These are phyloP conservation scores for Panopea generosa DNA, from an alignment of 2,888 invertebrate genomes.

Conservation along the genomic window DNA sequence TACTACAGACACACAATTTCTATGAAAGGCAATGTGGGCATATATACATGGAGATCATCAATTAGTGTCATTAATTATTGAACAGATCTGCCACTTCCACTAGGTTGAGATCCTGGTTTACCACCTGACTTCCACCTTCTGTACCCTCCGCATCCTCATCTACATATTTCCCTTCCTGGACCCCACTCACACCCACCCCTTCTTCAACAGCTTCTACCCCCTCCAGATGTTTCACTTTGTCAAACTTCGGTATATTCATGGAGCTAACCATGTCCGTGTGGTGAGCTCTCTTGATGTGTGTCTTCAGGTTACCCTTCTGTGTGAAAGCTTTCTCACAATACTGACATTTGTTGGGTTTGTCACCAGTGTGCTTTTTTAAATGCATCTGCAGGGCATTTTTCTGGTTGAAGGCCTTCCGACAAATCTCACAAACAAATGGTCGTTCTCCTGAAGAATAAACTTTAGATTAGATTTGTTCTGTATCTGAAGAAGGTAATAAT, in stretches of 20 bases:
- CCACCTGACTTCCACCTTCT: constrained; percentile 26
- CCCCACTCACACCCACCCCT: constrained; percentile 6
- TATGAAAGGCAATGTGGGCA: too few relatives aligned
- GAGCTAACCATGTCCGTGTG: constrained; percentile 80
- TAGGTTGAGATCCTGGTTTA: constrained; percentile 46
- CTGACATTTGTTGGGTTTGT: constrained; percentile 82
- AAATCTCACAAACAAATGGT: constrained; percentile 82
- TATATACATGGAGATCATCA: too few relatives aligned
- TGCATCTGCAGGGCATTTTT: constrained; percentile 84
- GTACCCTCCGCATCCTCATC: constrained; percentile 14
- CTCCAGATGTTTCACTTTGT: neutral
- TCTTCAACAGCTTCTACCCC: neutral
- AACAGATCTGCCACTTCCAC: constrained; percentile 55
- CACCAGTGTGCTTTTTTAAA: constrained; percentile 83
- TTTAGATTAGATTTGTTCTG: neutral
- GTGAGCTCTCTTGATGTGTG: constrained; percentile 84
- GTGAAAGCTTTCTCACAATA: constrained; percentile 83
- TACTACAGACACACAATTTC: too few relatives aligned
- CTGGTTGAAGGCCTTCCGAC: constrained; percentile 84
- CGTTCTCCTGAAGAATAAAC: constrained; percentile 78
- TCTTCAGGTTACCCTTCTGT: constrained; percentile 84
- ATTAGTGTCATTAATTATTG: constrained; percentile 16
- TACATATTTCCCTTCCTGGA: constrained; percentile 23
- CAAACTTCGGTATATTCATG: constrained; percentile 71
- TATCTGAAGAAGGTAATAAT: too few relatives aligned